Conservation (phyloP, 2,888 invertebrate species). For the Ormyrus labotus region DNA sequence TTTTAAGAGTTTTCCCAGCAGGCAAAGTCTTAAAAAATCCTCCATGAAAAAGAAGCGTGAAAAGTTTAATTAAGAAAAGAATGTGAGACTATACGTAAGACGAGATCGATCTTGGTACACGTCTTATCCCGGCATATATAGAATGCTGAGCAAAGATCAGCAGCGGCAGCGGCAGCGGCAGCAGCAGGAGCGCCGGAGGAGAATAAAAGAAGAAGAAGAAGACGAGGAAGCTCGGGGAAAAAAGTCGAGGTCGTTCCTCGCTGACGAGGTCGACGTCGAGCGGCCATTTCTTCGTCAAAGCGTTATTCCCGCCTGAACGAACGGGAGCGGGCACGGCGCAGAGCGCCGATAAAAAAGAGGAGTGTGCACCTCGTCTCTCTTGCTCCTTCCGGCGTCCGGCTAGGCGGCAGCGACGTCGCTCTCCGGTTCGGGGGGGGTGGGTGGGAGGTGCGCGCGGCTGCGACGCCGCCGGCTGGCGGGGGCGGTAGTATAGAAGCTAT, state of each 20-base stretch:
- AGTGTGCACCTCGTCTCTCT: constrained; percentile 59
- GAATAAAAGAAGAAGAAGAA: constrained; percentile 55
- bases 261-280: constrained; percentile 65
- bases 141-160: constrained; percentile 29
- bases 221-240: constrained; percentile 48
- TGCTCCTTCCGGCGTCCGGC: constrained; percentile 37
- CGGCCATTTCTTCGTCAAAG: constrained; percentile 75
- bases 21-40: constrained; percentile 38
- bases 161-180: constrained; percentile 4
- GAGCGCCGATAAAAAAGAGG: constrained; percentile 73
- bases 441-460: constrained; percentile 59
- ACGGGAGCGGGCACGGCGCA: constrained; percentile 61
- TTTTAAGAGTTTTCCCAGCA: constrained; percentile 21
- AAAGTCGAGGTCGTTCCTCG: constrained; percentile 65
- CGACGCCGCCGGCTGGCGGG: constrained; percentile 59
- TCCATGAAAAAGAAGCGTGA: constrained; percentile 36
- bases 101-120: constrained; percentile 53
- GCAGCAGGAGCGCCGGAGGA: constrained; percentile 42
- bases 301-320: constrained; percentile 72
- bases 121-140: constrained; percentile 47
- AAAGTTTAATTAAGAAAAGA: constrained; percentile 56
- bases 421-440: constrained; percentile 55
- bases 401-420: constrained; percentile 58
- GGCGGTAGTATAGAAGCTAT: constrained; percentile 72
- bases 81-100: constrained; percentile 52